Evolutionary conservation across 1,140 invertebrate species (phyloP), one percentile per base, ranked within the genome.

Genomic region (Euglossa dilemma): DNA sequence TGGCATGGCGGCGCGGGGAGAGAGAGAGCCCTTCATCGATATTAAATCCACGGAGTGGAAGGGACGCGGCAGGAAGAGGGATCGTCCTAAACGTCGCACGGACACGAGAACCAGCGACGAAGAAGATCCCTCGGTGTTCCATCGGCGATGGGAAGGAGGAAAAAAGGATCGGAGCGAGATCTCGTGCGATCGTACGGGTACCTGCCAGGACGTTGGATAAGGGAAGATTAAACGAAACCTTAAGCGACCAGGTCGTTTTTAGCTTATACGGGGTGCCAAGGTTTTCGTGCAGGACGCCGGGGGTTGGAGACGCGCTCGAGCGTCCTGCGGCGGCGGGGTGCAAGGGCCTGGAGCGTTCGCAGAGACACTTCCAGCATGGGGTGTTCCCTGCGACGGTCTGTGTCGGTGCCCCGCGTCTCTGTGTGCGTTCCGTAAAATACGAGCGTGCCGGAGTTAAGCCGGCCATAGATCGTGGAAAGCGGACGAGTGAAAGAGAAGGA

Each of bases 391-490:
- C 43, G 16, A 4, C 6, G 14, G 43, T 16, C 6, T 25, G 67
- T 71, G 28, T 70, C 18, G 2, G 64, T 6, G 28, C 25, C 36
- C 9, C 36, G 23, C 0, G 18, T 36, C 9, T 59, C n/a, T 71
- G 56, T 11, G 69, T 50, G 52, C 52, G 74, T 69, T 54, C 74
- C 25, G 88, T 91, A 91, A 91, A 91, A 90, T 91, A 91, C 89
- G 90, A 89, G 90, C 85, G 77, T 90, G 86, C 87, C 79, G 57
- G 75, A 86, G 87, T 91, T 91, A 91, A 91, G 90, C 87, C 85
- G 90, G 70, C 87, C 88, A 89, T 91, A 91, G 90, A 91, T 90
- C 85, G 85, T 91, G 71, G 82, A 90, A 89, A 88, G 82, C 82
- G 79, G 66, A 79, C 36, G 79, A 86, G 86, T 81, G 85, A 84